Base-by-base conservation (phyloP, 2,113 vertebrate genomes). In the Pomatorhinus ruficollis region DNA sequence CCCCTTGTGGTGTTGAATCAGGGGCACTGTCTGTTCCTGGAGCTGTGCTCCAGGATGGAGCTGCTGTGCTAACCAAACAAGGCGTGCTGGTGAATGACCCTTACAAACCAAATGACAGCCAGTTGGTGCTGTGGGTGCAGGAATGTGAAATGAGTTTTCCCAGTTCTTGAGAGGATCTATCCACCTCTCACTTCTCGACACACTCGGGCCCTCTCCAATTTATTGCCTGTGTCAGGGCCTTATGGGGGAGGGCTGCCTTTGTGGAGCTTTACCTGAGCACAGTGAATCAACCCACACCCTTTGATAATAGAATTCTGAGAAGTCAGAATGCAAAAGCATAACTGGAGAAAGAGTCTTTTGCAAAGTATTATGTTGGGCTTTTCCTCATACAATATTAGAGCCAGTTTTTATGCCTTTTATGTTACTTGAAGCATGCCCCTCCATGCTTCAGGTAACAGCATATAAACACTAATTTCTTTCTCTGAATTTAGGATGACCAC, bases 71-170 rank as follows among this genome's bases (percentile, higher is more conserved):
- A 39, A 17, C 49, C 3, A 3, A 8, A 11, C 17, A 11, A 10
- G 63, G 40, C 2, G 3, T 4, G 0, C 0, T 9, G 27, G 9
- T n/a, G 75, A 87, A 28, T 0, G 2, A 31, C 12, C 22, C 37
- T 44, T 8, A 5, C 45, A 54, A 19, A 27, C 20, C 66, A 7
- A 0, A 12, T n/a, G 27, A 4, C 6, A 1, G 2, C 7, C 33
- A 1, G 0, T 2, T 35, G 56, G 60, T 37, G 23, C 72, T 0
- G 0, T 13, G 23, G 31, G 11, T 28, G 28, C 52, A 31, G 52
- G 50, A 39, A 49, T 30, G 37, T 6, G 28, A 50, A 59, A 57
- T 0, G n/a, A n/a, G 28, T 28, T 78, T 78, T 49, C 59, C 40
- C 54, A 33, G 42, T 17, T 83, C n/a, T 3, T 5, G 12, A 12